Evolutionary conservation across 2,113 vertebrate species (phyloP).

Genomic region (Meriones unguiculatus): DNA sequence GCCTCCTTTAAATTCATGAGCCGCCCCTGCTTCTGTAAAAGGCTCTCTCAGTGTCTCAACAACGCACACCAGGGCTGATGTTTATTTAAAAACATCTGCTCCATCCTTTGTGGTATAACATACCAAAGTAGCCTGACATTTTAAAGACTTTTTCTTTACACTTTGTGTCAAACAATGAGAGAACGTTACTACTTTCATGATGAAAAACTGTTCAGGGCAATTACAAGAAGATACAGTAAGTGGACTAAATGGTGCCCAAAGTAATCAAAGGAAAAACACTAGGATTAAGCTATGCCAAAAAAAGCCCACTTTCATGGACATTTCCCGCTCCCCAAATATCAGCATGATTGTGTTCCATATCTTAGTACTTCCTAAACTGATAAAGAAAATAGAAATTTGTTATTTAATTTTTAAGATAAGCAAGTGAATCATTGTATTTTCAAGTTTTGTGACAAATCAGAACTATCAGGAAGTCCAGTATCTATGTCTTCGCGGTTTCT

Average conservation of each 20-base stretch:
- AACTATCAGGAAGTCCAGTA: neutral
- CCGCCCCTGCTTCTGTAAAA: constrained; percentile 89
- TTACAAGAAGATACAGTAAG: constrained; percentile 82
- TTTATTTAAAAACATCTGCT: constrained; percentile 91
- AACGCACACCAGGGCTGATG: constrained; percentile 84
- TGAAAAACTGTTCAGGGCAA: constrained; percentile 82
- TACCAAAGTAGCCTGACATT: constrained; percentile 85
- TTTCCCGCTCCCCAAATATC: constrained; percentile 35
- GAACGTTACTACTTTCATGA: constrained; percentile 78
- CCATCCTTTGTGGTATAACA: constrained; percentile 83
- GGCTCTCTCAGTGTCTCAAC: constrained; percentile 85
- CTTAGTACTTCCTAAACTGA: constrained; percentile 72
- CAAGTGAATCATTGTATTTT: constrained; percentile 46
- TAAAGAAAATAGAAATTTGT: constrained; percentile 65
- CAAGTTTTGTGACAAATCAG: constrained; percentile 46
- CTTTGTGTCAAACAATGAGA: constrained; percentile 79
- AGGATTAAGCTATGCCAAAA: constrained; percentile 67
- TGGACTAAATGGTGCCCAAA: constrained; percentile 82
- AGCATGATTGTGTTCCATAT: constrained; percentile 17
- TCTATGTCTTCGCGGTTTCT: neutral
- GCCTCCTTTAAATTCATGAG: constrained; percentile 87
- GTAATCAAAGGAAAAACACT: constrained; percentile 79
- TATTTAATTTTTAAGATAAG: constrained; percentile 63
- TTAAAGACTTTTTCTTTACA: constrained; percentile 83
- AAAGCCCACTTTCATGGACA: constrained; percentile 64